Percentiles rank a stretch among this genome's conserved stretches.
Evolutionary conservation across 1,140 invertebrate species (phyloP).

Genomic region (Drosophila dunni): DNA sequence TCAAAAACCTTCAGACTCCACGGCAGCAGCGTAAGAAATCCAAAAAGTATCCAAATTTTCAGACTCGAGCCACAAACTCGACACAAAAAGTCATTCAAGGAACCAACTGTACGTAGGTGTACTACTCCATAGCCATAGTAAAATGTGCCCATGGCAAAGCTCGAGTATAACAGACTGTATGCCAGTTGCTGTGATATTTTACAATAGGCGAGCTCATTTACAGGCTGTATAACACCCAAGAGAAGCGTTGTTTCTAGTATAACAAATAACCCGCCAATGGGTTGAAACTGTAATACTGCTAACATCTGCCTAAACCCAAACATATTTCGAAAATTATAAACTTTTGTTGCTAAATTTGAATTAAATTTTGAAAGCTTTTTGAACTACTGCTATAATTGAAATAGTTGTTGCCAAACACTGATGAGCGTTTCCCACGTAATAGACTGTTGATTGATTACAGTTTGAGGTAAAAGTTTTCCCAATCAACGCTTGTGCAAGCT

Average conservation of each 20-base stretch:
- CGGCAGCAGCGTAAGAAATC: slow-evolving; percentile 52
- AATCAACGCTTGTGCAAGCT: background rate
- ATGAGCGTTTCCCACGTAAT: background rate
- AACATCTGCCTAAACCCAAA: slow-evolving; percentile 11
- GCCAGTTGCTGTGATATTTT: slow-evolving; percentile 9
- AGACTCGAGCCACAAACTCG: slow-evolving; percentile 24
- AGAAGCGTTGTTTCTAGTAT: slow-evolving; percentile 34
- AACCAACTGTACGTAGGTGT: slow-evolving; percentile 1
- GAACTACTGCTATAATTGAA: slow-evolving; percentile 4
- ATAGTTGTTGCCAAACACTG: background rate
- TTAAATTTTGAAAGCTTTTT: slow-evolving; percentile 15
- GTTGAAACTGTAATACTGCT: background rate
- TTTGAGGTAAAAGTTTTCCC: slow-evolving; percentile 12
- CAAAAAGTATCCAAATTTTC: slow-evolving; percentile 32
- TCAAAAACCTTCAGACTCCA: slow-evolving; percentile 39
- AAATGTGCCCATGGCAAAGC: slow-evolving; percentile 30
- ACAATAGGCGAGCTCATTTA: background rate
- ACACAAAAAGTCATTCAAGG: slow-evolving; percentile 8
- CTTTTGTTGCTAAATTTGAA: background rate
- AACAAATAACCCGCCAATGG: slow-evolving; percentile 11
- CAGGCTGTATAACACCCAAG: slow-evolving; percentile 18
- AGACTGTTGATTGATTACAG: slow-evolving; percentile 21
- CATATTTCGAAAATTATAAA: slow-evolving; percentile 11
- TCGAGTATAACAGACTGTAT: slow-evolving; percentile 33
- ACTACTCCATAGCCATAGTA: slow-evolving; percentile 58